Evolutionary conservation across 2,888 invertebrate genomes (phyloP).

Genomic region (Linyphia triangularis): DNA sequence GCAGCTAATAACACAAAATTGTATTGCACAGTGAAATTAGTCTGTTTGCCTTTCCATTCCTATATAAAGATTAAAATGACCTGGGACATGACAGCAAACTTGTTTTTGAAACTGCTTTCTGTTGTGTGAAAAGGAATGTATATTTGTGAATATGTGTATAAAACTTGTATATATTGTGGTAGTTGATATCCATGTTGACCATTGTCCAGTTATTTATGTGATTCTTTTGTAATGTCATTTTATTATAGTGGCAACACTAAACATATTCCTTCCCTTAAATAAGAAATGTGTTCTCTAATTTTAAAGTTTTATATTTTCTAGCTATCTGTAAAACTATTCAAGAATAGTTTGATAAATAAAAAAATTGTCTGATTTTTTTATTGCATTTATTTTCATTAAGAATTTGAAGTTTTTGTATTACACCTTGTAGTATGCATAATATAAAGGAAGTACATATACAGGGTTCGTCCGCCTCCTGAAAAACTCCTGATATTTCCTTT

Average conservation of each 20-base stretch:
- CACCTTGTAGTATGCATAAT: too few species aligned
- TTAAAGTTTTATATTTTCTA: constrained; percentile 62
- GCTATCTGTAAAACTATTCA: constrained; percentile 23
- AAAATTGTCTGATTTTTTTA: neutral
- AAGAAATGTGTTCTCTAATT: constrained; percentile 28
- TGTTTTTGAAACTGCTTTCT: neutral
- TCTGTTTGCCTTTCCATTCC: too few species aligned
- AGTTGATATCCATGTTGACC: neutral
- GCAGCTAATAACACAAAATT: too few species aligned
- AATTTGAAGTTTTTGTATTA: neutral
- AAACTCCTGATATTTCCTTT: too few species aligned
- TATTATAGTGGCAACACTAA: constrained; percentile 13
- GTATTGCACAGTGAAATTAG: too few species aligned
- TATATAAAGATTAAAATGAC: neutral
- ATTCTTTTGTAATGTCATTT: neutral
- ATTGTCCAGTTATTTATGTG: constrained; percentile 8
- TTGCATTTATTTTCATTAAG: neutral
- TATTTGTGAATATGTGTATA: constrained; percentile 46
- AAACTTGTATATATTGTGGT: constrained; percentile 32
- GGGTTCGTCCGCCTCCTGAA: too few species aligned
- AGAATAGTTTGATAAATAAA: constrained; percentile 33
- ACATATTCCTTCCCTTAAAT: neutral
- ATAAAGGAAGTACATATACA: too few species aligned
- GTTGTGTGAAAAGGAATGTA: constrained; percentile 6
- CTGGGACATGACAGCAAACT: neutral